Evolutionary conservation across 2,113 vertebrate species (phyloP).

Genomic region (Rallus limicola): DNA sequence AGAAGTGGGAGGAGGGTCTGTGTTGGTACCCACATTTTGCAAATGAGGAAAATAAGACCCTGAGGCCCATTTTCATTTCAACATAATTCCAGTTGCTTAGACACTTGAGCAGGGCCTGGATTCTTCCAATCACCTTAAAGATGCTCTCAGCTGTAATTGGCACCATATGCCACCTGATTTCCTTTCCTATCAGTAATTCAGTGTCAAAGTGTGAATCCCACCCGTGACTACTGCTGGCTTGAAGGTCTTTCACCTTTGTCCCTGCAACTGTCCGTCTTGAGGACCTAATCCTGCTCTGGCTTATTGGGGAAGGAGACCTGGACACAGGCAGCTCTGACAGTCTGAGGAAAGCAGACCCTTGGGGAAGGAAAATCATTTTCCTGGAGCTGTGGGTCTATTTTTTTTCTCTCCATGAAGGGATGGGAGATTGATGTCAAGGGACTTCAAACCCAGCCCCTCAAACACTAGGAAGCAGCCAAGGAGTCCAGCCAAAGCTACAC

Average conservation of each 20-base stretch:
- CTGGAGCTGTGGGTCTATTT: not conserved
- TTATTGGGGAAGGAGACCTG: not conserved
- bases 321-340: not conserved
- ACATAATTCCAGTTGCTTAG: not conserved
- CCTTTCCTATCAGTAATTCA: not conserved
- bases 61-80: not conserved
- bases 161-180: rapidly evolving
- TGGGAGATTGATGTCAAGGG: not conserved
- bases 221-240: rapidly evolving
- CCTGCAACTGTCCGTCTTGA: not conserved
- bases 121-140: not conserved
- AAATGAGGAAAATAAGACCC: not conserved
- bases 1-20: not conserved
- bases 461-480: not conserved
- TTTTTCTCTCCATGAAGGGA: not conserved
- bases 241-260: not conserved
- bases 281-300: not conserved
- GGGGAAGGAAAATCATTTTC: not conserved
- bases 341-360: not conserved
- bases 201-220: not conserved
- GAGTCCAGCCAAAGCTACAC: not conserved
- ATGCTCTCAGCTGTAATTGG: rapidly evolving
- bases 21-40: not conserved
- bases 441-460: not conserved
- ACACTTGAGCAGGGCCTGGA: rapidly evolving